Evolutionary conservation across 2,797 vertebrate species (phyloP), one percentile per base, ranked within the genome.

Genomic region (Enteromius radiatus): DNA sequence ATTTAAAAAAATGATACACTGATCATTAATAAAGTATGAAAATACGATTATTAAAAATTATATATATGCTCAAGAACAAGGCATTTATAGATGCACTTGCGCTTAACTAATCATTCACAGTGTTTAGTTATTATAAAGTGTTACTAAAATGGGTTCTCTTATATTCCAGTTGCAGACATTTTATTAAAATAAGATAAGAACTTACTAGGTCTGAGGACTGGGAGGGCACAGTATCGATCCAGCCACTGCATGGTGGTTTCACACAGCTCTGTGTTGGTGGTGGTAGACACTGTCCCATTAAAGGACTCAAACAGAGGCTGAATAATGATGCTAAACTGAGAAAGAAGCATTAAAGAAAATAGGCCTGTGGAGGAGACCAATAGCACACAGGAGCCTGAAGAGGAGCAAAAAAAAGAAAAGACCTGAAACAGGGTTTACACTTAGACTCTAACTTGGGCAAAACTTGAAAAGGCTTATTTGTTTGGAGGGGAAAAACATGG

Each of bases 251-350:
- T 71, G 0, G 93, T 95, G 0, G 96, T 97, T 86, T 95, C 95
- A 81, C 94, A 95, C 83, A 99, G 91, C 86, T 99, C 96, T 1
- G 95, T 94, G 70, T 94, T 88, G 93, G 94, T 99, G 71, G 92
- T 89, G 5, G 96, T 98, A 3, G 96, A 97, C 88, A 99, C 97
- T 86, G 94, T 95, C 3, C 90, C 95, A 68, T 95, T 97, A 92
- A 99, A 99, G 0, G 98, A 98, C 89, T 99, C 98, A 75, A 99
- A 99, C 78, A 99, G 93, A 0, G 98, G 98, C 89, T 96, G 97
- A 87, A 99, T 97, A 86, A 99, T 97, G 87, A 97, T 95, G 90
- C 97, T 99, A 91, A 99, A 99, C 98, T 99, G 90, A 38, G 38
- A 7, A 45, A 68, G 0, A 1, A 17, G 1, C 15, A 31, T 88